phyloP scores from a whole-genome alignment of 2,113 vertebrate species.

The Sclerurus mexicanus region DNA sequence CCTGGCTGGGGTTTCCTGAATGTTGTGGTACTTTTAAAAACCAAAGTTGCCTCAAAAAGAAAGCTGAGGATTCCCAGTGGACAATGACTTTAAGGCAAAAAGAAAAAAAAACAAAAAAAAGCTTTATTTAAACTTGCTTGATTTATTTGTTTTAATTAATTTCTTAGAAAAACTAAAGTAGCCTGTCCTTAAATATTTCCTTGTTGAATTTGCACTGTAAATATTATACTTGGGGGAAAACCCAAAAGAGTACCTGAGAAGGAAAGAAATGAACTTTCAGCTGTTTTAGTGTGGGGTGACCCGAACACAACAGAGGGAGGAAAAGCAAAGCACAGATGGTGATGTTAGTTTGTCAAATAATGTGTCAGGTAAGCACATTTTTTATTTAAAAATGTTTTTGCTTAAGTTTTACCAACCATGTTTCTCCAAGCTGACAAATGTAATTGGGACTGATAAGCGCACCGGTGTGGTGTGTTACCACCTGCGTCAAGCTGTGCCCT shows the following conservation, averaged over 20 bases:
- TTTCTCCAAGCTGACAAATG: neutral
- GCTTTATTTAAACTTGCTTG: neutral
- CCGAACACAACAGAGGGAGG: neutral
- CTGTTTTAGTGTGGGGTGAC: neutral
- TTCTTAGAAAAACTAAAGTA: neutral
- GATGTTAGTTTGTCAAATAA: neutral
- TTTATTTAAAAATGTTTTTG: neutral
- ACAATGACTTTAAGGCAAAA: neutral
- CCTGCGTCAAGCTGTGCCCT: neutral
- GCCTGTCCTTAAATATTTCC: neutral
- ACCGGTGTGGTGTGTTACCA: accelerated
- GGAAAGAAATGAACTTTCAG: neutral
- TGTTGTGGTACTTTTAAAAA: neutral
- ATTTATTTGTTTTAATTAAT: neutral
- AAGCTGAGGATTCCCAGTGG: neutral
- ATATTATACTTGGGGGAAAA: neutral
- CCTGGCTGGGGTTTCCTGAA: neutral
- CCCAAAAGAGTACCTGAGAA: neutral
- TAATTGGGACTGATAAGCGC: neutral
- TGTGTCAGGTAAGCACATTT: neutral
- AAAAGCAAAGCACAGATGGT: neutral
- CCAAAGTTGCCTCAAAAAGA: neutral
- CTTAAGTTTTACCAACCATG: neutral
- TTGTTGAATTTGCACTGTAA: neutral
- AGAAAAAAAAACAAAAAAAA: neutral